These are phyloP conservation scores for Epirrita christyi DNA, from an alignment of 2,888 invertebrate genomes.

Conservation along the genomic window DNA sequence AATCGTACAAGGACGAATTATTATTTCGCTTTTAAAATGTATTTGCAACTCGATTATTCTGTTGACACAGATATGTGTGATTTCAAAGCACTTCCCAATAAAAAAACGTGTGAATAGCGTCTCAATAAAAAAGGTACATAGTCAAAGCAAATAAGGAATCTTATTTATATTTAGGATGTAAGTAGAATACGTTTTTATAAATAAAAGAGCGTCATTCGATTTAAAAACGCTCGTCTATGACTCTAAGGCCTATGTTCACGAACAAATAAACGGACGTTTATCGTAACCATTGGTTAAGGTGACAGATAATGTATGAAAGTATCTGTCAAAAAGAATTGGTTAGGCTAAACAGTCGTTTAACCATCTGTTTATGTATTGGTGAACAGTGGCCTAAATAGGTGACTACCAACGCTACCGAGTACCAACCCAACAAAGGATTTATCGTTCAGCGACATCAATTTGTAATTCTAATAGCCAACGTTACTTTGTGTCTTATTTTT, in stretches of 20 bases:
- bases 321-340: too few relatives aligned
- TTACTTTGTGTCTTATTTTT: conserved; percentile 24
- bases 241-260: too few relatives aligned
- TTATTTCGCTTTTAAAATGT: conserved; percentile 8
- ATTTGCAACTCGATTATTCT: conserved; percentile 2
- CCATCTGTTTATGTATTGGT: too few relatives aligned
- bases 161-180: neutral
- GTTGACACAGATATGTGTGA: neutral
- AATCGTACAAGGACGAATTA: conserved; percentile 22
- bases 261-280: too few relatives aligned
- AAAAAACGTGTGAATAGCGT: conserved; percentile 20
- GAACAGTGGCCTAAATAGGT: too few relatives aligned
- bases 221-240: neutral
- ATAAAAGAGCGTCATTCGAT: neutral
- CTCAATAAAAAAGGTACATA: neutral
- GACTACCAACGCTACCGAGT: conserved; percentile 15
- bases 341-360: too few relatives aligned
- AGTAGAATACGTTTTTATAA: too few relatives aligned
- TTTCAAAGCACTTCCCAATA: conserved; percentile 3
- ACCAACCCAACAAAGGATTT: conserved; percentile 40
- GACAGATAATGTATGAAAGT: too few relatives aligned
- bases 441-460: conserved; percentile 47
- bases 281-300: too few relatives aligned
- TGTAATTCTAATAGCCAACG: conserved; percentile 42
- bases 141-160: neutral